Percentiles rank a stretch among this genome's conserved stretches.
Conservation (phyloP, 2,888 invertebrate species). For the Papilio demoleus region DNA sequence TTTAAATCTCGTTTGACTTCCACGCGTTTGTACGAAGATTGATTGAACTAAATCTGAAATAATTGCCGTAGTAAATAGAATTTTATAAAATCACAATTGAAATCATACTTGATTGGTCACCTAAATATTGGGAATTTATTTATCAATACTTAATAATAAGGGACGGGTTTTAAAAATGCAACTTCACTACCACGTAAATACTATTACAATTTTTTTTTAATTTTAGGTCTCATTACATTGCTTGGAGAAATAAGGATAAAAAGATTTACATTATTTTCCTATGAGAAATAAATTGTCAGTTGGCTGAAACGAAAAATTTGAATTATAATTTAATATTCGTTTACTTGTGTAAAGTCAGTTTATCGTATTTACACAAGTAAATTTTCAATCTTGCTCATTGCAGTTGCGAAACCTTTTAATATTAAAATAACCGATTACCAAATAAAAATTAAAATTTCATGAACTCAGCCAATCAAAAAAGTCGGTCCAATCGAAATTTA, state of each 20-base stretch:
- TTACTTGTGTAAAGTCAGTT: too few species aligned
- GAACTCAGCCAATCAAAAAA: conserved; percentile 24
- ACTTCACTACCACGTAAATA: too few species aligned
- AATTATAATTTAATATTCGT: too few species aligned
- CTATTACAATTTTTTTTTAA: too few species aligned
- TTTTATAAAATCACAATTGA: not conserved
- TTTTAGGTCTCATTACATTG: too few species aligned
- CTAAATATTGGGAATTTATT: not conserved
- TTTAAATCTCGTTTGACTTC: not conserved
- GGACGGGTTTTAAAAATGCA: too few species aligned
- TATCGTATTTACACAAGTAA: too few species aligned
- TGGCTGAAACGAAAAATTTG: too few species aligned
- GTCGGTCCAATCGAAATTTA: conserved; percentile 18
- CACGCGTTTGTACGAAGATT: not conserved
- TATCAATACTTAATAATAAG: too few species aligned
- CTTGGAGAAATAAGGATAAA: too few species aligned
- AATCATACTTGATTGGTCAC: not conserved
- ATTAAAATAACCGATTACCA: not conserved
- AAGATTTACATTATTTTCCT: not conserved
- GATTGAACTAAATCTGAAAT: not conserved
- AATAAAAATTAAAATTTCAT: conserved; percentile 12
- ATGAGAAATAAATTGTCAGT: too few species aligned
- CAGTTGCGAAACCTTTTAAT: conserved; percentile 4
- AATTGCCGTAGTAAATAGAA: not conserved
- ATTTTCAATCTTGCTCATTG: conserved; percentile 4